Conservation (phyloP, 1,140 invertebrate genomes). For the Melanaphis sacchari region DNA sequence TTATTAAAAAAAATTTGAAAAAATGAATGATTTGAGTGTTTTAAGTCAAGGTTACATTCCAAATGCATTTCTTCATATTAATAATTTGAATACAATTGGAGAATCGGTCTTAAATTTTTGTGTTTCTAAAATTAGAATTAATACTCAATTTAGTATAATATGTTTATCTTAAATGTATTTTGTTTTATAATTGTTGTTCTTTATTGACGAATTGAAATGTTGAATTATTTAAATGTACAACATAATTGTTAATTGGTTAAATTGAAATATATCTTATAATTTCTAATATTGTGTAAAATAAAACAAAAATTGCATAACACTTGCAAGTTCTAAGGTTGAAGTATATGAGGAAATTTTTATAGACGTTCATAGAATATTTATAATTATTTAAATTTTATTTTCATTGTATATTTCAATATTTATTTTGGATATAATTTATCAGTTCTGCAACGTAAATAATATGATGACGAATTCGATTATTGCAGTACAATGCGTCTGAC, state of each 20-base stretch:
- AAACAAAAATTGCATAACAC: too few relatives aligned
- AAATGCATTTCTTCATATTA: background rate
- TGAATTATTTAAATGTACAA: too few relatives aligned
- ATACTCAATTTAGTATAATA: background rate
- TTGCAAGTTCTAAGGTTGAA: background rate
- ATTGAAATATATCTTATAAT: too few relatives aligned
- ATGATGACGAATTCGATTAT: too few relatives aligned
- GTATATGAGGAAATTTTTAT: slow-evolving; percentile 1
- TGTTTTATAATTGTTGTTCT: slow-evolving; percentile 1
- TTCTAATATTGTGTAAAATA: too few relatives aligned
- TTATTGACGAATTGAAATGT: too few relatives aligned
- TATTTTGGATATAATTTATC: too few relatives aligned
- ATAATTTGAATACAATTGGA: background rate
- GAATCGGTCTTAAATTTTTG: background rate
- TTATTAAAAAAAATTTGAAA: background rate
- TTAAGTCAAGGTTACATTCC: background rate
- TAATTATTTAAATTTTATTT: too few relatives aligned
- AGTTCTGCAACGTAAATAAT: too few relatives aligned
- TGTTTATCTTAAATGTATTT: slow-evolving; percentile 11
- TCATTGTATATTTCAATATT: too few relatives aligned
- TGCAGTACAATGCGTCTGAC: too few relatives aligned
- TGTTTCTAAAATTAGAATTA: slow-evolving; percentile 18
- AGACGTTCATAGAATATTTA: background rate
- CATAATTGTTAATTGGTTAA: too few relatives aligned
- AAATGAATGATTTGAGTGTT: background rate